These are phyloP conservation scores for Formica aserva DNA, from an alignment of 2,888 invertebrate genomes.

Conservation along the genomic window DNA sequence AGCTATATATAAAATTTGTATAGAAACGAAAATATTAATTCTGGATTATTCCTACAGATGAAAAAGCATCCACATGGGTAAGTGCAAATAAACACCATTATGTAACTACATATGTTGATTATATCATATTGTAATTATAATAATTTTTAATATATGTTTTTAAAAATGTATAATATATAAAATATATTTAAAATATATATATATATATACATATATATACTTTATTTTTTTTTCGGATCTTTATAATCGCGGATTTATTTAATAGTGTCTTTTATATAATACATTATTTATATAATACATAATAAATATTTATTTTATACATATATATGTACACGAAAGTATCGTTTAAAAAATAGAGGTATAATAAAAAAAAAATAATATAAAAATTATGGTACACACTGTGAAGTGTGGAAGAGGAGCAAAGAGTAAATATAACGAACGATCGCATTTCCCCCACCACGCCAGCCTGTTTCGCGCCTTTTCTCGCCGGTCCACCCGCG, in stretches of 20 bases:
- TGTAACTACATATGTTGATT: not conserved
- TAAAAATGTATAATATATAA: not conserved
- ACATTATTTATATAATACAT: not conserved
- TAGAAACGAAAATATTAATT: not conserved
- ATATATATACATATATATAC: too few relatives aligned
- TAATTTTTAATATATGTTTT: not conserved
- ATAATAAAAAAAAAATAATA: not conserved
- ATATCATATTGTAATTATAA: not conserved
- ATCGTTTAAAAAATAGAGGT: not conserved
- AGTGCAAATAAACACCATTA: not conserved
- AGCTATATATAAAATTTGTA: not conserved
- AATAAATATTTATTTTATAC: not conserved
- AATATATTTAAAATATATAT: not conserved
- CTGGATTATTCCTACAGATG: not conserved
- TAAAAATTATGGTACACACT: not conserved
- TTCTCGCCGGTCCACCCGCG: slow-evolving; percentile 18
- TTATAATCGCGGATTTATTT: not conserved
- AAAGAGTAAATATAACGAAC: not conserved
- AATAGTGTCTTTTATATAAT: not conserved
- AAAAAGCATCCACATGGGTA: not conserved
- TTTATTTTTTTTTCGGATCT: not conserved
- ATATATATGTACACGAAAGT: too few relatives aligned
- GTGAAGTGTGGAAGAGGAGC: not conserved
- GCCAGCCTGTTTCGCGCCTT: slow-evolving; percentile 28
- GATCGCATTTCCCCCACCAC: not conserved